Evolutionary conservation across 1,140 invertebrate genomes (phyloP).

Genomic region (Zeugodacus cucurbitae): DNA sequence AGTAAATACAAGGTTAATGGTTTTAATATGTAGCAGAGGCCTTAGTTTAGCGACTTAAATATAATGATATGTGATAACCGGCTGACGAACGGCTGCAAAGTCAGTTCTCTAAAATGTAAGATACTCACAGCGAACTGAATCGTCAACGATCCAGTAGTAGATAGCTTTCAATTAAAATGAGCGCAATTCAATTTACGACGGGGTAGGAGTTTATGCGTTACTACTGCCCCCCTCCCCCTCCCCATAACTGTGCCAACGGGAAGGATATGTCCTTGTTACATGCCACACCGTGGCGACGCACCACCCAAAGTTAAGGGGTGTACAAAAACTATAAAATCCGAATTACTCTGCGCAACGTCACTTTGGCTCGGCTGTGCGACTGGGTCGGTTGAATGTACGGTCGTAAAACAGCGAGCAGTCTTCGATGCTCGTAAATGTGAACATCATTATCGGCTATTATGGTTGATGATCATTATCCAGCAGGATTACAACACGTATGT

Average conservation of each 20-base stretch:
- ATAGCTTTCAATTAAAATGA: background rate
- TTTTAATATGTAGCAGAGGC: no score
- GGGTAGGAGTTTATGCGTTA: background rate
- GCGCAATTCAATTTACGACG: background rate
- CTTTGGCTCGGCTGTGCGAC: background rate
- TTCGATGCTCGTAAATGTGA: background rate
- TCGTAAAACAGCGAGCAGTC: conserved; percentile 43
- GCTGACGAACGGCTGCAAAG: no score
- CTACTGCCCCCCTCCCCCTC: background rate
- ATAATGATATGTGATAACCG: no score
- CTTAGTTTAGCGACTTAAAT: no score
- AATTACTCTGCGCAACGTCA: conserved; percentile 13
- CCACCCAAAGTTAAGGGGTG: background rate
- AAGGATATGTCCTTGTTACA: background rate
- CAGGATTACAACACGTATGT: no score
- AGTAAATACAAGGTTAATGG: no score
- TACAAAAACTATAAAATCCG: conserved; percentile 18
- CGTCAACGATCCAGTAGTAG: no score
- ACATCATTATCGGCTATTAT: background rate
- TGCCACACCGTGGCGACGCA: background rate
- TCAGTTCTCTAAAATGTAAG: no score
- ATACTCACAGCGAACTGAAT: no score
- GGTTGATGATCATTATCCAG: background rate
- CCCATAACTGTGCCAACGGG: background rate
- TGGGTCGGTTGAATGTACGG: conserved; percentile 32